Percentiles rank a stretch among this genome's conserved stretches.
Evolutionary conservation across 2,113 vertebrate genomes (phyloP).

Genomic region (Chauna torquata): DNA sequence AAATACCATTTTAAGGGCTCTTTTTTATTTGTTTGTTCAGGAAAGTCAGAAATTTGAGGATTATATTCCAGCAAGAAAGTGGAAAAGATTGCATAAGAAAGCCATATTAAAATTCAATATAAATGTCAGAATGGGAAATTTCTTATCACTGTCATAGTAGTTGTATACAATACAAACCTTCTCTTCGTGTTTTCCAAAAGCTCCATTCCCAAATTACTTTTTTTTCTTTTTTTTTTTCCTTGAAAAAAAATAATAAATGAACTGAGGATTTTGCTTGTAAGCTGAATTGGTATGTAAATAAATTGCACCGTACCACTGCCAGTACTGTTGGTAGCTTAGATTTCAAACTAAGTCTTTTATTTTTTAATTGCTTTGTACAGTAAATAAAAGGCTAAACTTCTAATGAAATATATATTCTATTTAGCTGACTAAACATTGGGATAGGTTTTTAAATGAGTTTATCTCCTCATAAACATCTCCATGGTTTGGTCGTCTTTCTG

Average conservation of each 20-base stretch:
- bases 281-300: not conserved
- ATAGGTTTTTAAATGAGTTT: not conserved
- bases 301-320: not conserved
- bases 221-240: not conserved
- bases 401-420: not conserved
- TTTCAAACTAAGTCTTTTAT: not conserved
- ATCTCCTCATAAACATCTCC: not conserved
- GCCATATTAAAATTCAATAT: not conserved
- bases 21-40: not conserved
- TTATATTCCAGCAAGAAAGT: not conserved
- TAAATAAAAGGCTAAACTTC: not conserved
- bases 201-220: not conserved
- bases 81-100: not conserved
- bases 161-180: not conserved
- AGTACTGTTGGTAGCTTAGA: not conserved
- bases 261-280: not conserved
- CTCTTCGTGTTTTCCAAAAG: not conserved
- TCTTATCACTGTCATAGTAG: not conserved
- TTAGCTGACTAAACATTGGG: not conserved
- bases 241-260: not conserved
- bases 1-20: not conserved
- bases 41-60: not conserved
- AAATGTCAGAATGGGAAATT: not conserved
- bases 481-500: not conserved
- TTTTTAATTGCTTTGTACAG: not conserved